A percentile compares a stretch with the other conserved stretches of the same genome.
Evolutionary conservation across 2,113 vertebrate species (phyloP).

Genomic region (Daboia siamensis): DNA sequence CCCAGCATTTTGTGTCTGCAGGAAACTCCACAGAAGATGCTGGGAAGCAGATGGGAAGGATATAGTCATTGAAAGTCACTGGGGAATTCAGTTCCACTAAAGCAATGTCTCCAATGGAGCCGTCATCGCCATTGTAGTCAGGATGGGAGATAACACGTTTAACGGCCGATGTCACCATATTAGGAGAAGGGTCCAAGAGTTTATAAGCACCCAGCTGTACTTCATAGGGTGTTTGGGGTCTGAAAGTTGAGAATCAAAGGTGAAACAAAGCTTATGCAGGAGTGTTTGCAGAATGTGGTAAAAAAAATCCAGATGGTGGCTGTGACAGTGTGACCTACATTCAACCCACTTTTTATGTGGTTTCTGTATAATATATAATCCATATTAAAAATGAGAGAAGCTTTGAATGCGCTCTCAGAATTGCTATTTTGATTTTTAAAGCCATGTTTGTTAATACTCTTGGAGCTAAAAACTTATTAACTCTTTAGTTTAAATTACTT

Average conservation of each 20-base stretch:
- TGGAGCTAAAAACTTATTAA: neutral
- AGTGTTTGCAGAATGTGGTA: neutral
- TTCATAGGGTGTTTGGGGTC: neutral
- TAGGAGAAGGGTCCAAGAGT: neutral
- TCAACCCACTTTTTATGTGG: neutral
- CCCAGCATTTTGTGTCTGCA: constrained; percentile 43
- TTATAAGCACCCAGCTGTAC: neutral
- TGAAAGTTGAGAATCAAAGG: neutral
- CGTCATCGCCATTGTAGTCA: accelerated
- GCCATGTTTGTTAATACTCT: neutral
- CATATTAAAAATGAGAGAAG: neutral
- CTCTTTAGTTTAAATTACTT: neutral
- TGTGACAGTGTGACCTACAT: neutral
- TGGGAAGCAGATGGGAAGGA: constrained; percentile 59
- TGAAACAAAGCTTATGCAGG: neutral
- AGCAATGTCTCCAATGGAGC: constrained; percentile 43
- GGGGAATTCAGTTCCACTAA: constrained; percentile 48
- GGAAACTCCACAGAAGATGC: neutral
- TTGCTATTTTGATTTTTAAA: neutral
- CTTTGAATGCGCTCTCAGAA: neutral
- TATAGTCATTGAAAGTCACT: constrained; percentile 15
- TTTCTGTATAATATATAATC: neutral
- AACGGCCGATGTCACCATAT: neutral
- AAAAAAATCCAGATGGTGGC: neutral
- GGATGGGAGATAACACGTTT: neutral